Conservation (phyloP, 2,113 vertebrate genomes). For the Forbesichthys agassizii region DNA sequence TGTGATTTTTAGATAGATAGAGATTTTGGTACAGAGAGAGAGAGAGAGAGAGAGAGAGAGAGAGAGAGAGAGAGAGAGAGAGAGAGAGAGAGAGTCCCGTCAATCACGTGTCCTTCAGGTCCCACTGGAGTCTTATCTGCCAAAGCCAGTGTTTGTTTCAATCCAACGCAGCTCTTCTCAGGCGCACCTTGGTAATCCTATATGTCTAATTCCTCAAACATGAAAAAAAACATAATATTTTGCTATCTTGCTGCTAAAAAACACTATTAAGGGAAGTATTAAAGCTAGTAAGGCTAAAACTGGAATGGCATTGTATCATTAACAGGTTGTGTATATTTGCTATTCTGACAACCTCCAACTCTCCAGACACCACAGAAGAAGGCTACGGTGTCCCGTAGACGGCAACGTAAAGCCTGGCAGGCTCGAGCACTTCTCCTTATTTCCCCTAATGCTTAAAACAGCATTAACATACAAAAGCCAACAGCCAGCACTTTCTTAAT, state of each 20-base stretch:
- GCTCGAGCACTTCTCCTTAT: constrained; percentile 7
- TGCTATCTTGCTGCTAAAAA: background rate
- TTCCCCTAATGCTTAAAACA: constrained; percentile 32
- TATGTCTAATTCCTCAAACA: constrained; percentile 57
- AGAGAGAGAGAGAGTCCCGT: constrained; percentile 5
- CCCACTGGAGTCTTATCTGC: constrained; percentile 41
- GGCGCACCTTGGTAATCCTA: too few species aligned
- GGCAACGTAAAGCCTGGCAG: constrained; percentile 13
- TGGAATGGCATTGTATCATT: constrained; percentile 2
- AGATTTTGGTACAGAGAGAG: background rate
- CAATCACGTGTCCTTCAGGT: constrained; percentile 47
- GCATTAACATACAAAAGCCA: constrained; percentile 14
- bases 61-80: background rate
- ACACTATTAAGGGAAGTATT: too few species aligned
- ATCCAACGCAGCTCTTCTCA: constrained; percentile 23
- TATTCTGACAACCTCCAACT: background rate
- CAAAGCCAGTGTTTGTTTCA: constrained; percentile 62
- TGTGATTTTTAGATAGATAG: too few species aligned
- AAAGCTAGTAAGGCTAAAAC: constrained; percentile 22
- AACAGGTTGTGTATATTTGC: background rate
- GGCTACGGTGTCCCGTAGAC: background rate
- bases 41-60: too few species aligned
- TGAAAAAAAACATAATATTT: constrained; percentile 47
- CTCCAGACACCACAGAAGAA: background rate
- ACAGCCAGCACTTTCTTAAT: constrained; percentile 9